phyloP scores from a whole-genome alignment of 2,797 vertebrate genomes.

The Borostomias antarcticus region DNA sequence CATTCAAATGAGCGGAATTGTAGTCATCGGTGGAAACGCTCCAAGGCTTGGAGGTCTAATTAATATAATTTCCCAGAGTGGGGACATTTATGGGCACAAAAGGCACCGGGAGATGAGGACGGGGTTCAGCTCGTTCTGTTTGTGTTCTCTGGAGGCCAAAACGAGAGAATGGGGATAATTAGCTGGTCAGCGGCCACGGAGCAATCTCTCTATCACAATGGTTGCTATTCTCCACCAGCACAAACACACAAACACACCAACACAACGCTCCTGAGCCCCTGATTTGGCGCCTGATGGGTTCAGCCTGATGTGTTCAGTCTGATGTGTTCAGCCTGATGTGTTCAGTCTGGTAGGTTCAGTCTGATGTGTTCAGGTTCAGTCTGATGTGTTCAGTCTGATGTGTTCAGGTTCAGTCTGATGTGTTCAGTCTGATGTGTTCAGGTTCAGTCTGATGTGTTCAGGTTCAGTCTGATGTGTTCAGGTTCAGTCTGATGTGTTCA shows the following conservation, averaged over 20 bases:
- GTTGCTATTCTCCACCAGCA: slow-evolving; percentile 59
- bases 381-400: too few relatives aligned
- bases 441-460: too few relatives aligned
- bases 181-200: slow-evolving; percentile 63
- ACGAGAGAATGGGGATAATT: slow-evolving; percentile 70
- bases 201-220: slow-evolving; percentile 72
- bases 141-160: slow-evolving; percentile 56
- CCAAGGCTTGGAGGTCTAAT: slow-evolving; percentile 60
- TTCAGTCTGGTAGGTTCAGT: too few relatives aligned
- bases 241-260: slow-evolving; percentile 47
- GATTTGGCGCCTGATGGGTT: too few relatives aligned
- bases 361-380: too few relatives aligned
- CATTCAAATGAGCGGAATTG: slow-evolving; percentile 72
- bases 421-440: too few relatives aligned
- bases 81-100: slow-evolving; percentile 54
- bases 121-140: slow-evolving; percentile 56
- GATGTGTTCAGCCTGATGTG: too few relatives aligned
- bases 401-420: too few relatives aligned
- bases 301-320: too few relatives aligned
- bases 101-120: slow-evolving; percentile 30
- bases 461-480: too few relatives aligned
- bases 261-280: too few relatives aligned
- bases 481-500: too few relatives aligned
- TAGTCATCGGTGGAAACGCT: slow-evolving; percentile 54
- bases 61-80: slow-evolving; percentile 64